These are phyloP conservation scores for Mimumesa dahlbomi DNA, from an alignment of 2,888 invertebrate genomes.

Conservation along the genomic window DNA sequence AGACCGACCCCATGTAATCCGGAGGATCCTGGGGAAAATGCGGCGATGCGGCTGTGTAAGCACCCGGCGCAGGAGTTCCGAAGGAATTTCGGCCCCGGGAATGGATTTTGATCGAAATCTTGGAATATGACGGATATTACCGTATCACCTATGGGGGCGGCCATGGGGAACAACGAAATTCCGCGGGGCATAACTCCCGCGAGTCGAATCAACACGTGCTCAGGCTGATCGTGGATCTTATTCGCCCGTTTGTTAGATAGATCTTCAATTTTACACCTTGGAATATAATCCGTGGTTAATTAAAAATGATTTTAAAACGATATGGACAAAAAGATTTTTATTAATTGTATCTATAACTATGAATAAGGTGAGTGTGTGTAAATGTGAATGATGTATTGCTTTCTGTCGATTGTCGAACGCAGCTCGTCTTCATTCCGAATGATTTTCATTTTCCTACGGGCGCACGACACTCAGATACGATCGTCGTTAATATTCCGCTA, in stretches of 20 bases:
- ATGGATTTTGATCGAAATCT: conserved; percentile 42
- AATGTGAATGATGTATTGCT: too few species aligned
- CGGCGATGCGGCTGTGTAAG: conserved; percentile 27
- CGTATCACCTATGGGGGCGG: too few species aligned
- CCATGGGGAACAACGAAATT: too few species aligned
- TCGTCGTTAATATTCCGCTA: conserved; percentile 36
- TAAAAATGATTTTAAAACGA: too few species aligned
- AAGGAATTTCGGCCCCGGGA: conserved; percentile 31
- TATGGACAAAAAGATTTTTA: too few species aligned
- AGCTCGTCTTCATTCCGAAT: conserved; percentile 37
- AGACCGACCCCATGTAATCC: conserved; percentile 60
- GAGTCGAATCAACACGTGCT: not conserved
- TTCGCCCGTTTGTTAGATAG: too few species aligned
- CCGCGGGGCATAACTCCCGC: not conserved
- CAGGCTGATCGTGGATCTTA: not conserved
- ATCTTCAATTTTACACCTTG: too few species aligned
- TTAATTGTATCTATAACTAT: too few species aligned
- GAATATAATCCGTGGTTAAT: too few species aligned
- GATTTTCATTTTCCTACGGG: conserved; percentile 11
- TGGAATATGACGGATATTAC: conserved; percentile 32
- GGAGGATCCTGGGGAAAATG: conserved; percentile 45
- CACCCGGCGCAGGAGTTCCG: conserved; percentile 21
- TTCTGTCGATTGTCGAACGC: too few species aligned
- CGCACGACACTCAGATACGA: conserved; percentile 16
- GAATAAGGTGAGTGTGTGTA: too few species aligned